Evolutionary conservation across 2,797 vertebrate genomes (phyloP), one percentile per base, ranked within the genome.

Genomic region (Kryptopterus vitreolus): DNA sequence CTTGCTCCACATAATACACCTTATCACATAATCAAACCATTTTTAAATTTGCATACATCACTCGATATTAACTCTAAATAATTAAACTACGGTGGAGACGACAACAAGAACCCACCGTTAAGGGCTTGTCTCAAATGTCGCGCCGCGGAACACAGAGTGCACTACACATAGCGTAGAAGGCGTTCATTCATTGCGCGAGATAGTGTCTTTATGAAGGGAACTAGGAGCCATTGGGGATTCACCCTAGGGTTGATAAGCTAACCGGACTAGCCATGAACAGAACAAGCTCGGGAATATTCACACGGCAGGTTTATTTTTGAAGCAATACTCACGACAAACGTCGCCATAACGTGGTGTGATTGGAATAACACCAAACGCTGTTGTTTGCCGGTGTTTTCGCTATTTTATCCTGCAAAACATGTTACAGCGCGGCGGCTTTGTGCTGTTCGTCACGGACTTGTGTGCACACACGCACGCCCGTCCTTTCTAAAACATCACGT

Each of bases 261-360:
- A 57, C 31, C 10, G 57, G 24, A 50, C 9, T 61, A 75, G 71
- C 73, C 24, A 62, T 15, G 18, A 24, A 16, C 10, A 1, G 16
- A 29, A 68, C 10, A 35, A 53, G 24, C 58, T 18, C 7, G 2
- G 7, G 31, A 43, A 65, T 3, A 74, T 31, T 5, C 35, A 59
- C 11, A 76, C 24, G 31, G 59, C 48, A 20, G 9, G 33, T 26
- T 20, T 33, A 16, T 16, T 24, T 52, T 29, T 29, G 3, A 65
- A n/a, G 43, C 62, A 76, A 70, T 81, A 88, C 89, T 90, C 80
- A 90, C 89, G 53, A 89, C 86, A 82, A 90, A 89, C 52, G 85
- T 81, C 38, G 87, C 68, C 89, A 90, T 89, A 35, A 1, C 75
- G 71, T 61, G 20, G 10, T 66, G 33, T 31, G 33, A 24, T 18